Base-by-base conservation (phyloP, 2,888 invertebrate species). In the Dione vanillae region DNA sequence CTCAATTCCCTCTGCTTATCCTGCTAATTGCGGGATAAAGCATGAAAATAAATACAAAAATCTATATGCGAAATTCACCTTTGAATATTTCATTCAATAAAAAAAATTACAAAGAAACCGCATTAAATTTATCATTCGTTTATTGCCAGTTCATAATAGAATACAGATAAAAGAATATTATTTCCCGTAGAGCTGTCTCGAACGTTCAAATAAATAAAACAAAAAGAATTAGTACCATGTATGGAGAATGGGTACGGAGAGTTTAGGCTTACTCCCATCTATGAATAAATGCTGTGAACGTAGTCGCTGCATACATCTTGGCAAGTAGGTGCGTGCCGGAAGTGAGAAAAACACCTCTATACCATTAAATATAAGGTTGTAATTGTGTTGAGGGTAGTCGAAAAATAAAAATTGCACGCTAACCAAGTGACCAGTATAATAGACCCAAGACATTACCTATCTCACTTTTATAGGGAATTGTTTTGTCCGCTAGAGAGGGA, bases 371-470 rank as follows among this genome's bases (percentile, higher is more conserved):
- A 74, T 81, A 83, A 74, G 77, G 47, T 14, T 8, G 49, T 76
- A 14, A 66, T 73, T 76, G n/a, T 41, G 45, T 16, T 61, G 40
- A 12, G 76, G 67, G 16, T 35, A 45, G 65, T n/a, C 9, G 74
- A 71, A 78, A 67, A 71, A n/a, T 37, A 73, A 81, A 80, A 73
- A 76, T 83, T 82, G 87, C 84, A 83, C 83, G 85, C 81, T 75
- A 77, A 69, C 71, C 72, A 75, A 74, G 65, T 69, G 80, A 76
- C 90, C 80, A 84, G 73, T 77, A 49, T 79, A 79, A 56, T 59
- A 73, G 76, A 75, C 72, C 77, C 69, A 69, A 74, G 73, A 73
- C 71, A 74, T 67, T 71, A 71, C 70, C 64, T 54, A 73, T 66
- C 70, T 66, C 70, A 69, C 71, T 70, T 70, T 70, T 70, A 71